phyloP scores from a whole-genome alignment of 2,113 vertebrate genomes.

The pig (Sus scrofa) region DNA sequence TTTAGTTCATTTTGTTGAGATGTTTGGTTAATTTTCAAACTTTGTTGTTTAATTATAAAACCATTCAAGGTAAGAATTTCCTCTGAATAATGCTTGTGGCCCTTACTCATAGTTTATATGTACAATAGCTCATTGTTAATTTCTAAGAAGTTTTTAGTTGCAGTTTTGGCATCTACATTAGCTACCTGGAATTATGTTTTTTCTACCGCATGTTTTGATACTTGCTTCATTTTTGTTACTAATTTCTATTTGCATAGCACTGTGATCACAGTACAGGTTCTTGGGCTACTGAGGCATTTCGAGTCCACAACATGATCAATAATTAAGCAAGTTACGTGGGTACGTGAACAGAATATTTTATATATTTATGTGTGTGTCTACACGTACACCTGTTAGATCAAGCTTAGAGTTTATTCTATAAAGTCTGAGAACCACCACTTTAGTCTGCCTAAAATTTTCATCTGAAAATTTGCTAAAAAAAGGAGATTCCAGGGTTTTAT shows the following conservation, averaged over 20 bases:
- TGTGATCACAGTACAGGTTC: not conserved
- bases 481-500: not conserved
- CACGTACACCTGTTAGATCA: not conserved
- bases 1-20: not conserved
- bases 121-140: not conserved
- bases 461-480: not conserved
- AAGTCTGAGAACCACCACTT: not conserved
- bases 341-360: not conserved
- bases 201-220: not conserved
- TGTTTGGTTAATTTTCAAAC: constrained; percentile 39
- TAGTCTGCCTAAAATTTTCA: not conserved
- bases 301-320: not conserved
- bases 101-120: not conserved
- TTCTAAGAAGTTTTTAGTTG: not conserved
- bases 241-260: not conserved
- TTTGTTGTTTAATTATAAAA: constrained; percentile 19
- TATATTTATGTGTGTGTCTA: not conserved
- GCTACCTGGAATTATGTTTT: not conserved
- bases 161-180: not conserved
- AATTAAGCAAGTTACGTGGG: not conserved
- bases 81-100: constrained; percentile 17
- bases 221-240: not conserved
- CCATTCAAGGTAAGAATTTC: constrained; percentile 28
- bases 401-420: not conserved
- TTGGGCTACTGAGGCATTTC: not conserved